Evolutionary conservation across 2,113 vertebrate genomes (phyloP).

Genomic region (Cebidichthys violaceus): DNA sequence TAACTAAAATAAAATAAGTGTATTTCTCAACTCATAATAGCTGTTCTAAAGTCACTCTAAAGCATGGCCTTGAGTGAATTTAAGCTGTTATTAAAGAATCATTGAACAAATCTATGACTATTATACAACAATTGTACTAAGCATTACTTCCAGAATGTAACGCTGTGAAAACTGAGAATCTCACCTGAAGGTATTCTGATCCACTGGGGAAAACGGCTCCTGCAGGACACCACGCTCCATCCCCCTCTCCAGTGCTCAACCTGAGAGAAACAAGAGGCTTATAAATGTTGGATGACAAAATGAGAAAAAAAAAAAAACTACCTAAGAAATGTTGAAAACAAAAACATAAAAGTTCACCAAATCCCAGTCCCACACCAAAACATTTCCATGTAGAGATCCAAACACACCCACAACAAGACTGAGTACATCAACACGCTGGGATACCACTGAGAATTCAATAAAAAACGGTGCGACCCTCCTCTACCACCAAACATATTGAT

Average conservation of each 20-base stretch:
- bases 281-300: conserved; percentile 7
- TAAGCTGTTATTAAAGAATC: neutral
- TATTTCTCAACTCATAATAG: neutral
- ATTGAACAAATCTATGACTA: neutral
- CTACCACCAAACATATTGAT: conserved; percentile 14
- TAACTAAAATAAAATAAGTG: neutral
- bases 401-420: conserved; percentile 3
- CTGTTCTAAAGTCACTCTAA: neutral
- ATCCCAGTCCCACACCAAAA: conserved; percentile 24
- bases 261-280: conserved; percentile 72
- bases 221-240: conserved; percentile 95
- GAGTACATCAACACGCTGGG: neutral
- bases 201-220: conserved; percentile 88
- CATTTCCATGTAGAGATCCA: conserved; percentile 9
- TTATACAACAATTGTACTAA: neutral
- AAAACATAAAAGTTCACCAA: neutral
- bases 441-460: conserved; percentile 34
- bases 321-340: neutral
- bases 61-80: neutral
- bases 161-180: conserved; percentile 3
- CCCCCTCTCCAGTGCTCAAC: conserved; percentile 90
- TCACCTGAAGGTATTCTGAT: conserved; percentile 90
- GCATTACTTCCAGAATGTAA: neutral
- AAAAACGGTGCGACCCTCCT: conserved; percentile 17
- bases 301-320: neutral